These are phyloP conservation scores for Crotalus viridis DNA, from an alignment of 2,113 vertebrate genomes.

Conservation along the genomic window DNA sequence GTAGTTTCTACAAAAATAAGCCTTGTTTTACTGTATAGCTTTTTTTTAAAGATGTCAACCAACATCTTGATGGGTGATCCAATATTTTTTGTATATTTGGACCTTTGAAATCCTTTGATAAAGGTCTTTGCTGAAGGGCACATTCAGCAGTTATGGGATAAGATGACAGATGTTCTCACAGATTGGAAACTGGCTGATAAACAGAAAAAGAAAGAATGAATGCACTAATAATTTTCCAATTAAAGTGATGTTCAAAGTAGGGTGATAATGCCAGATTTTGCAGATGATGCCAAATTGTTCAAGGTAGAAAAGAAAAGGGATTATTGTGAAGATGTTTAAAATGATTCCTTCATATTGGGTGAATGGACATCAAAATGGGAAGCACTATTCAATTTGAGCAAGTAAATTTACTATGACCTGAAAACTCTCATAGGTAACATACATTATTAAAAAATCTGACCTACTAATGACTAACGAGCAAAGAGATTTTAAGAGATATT, in stretches of 20 bases:
- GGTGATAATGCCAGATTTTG: neutral
- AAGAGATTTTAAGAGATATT: neutral
- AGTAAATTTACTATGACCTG: neutral
- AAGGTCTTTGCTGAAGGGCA: neutral
- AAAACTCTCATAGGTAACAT: neutral
- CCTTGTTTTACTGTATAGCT: neutral
- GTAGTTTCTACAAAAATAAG: neutral
- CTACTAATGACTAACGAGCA: neutral
- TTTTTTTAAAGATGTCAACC: neutral
- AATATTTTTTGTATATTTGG: neutral
- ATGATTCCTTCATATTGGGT: neutral
- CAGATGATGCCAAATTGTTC: neutral
- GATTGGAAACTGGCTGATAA: neutral
- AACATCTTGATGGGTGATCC: neutral
- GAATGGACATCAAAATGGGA: neutral
- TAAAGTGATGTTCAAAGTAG: neutral
- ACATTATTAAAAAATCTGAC: neutral
- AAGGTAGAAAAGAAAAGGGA: neutral
- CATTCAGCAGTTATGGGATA: neutral
- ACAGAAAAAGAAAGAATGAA: neutral
- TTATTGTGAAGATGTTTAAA: neutral
- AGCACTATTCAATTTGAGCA: neutral
- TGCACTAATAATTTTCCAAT: neutral
- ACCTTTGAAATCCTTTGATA: neutral
- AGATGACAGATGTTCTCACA: neutral